Base-by-base conservation (phyloP, 2,888 invertebrate genomes). In the Micoletzkya japonica region DNA sequence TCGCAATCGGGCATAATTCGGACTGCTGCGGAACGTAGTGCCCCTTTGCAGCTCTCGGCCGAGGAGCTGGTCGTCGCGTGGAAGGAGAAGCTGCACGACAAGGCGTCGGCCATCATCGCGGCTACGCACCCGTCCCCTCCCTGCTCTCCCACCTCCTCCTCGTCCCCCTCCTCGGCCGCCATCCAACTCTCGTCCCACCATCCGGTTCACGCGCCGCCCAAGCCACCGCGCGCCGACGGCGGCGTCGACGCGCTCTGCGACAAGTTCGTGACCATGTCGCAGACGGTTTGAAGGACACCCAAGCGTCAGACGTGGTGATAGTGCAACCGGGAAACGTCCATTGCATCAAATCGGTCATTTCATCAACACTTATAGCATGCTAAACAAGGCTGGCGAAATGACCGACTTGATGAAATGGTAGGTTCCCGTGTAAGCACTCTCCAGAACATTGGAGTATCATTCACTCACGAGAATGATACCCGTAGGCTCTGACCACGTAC, bases 261-360 rank as follows among this genome's bases (percentile, higher is more conserved):
- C 56, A 76, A 79, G 68, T 77, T 79, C 68, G 76, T 79, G n/a
- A 79, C 79, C 57, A 77, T 79, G 77, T 79, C 77, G 39, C 79
- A 79, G 64, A 79, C 79, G 24, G 77, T 79, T 26, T 77, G 49
- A 74, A n/a, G n/a, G 4, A 30, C 44, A 17, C 28, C 28, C n/a
- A n/a, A n/a, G n/a, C n/a, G n/a, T n/a, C n/a, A n/a, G n/a, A n/a
- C n/a, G n/a, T n/a, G n/a, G n/a, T n/a, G n/a, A n/a, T n/a, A n/a
- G n/a, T n/a, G n/a, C n/a, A n/a, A n/a, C n/a, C n/a, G n/a, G n/a
- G n/a, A n/a, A n/a, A n/a, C n/a, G n/a, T n/a, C n/a, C n/a, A n/a
- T n/a, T n/a, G n/a, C n/a, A n/a, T n/a, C n/a, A n/a, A n/a, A n/a
- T n/a, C n/a, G n/a, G n/a, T n/a, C n/a, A n/a, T n/a, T n/a, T n/a